Conservation (phyloP, 2,888 invertebrate genomes). For the Lomographa bimaculata region DNA sequence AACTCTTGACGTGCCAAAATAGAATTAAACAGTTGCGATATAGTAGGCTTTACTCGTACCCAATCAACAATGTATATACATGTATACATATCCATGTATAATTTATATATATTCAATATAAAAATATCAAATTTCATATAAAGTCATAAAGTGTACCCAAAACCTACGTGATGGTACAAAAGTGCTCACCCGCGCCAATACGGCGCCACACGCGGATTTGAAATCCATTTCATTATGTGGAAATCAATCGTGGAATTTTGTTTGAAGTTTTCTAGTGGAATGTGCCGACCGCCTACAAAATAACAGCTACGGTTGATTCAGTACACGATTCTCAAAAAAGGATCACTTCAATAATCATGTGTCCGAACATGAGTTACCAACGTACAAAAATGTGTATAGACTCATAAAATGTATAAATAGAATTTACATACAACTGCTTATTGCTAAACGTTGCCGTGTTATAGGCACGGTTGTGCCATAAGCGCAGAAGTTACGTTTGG, state of each 20-base stretch:
- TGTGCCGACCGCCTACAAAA: constrained; percentile 82
- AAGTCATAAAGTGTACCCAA: constrained; percentile 84
- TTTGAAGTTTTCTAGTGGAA: constrained; percentile 79
- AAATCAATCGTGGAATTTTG: constrained; percentile 80
- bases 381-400: constrained; percentile 83
- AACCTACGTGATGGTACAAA: constrained; percentile 83
- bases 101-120: constrained; percentile 84
- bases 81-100: constrained; percentile 83
- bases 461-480: constrained; percentile 44
- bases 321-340: constrained; percentile 83
- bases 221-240: constrained; percentile 76
- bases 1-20: constrained; percentile 82
- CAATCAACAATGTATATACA: constrained; percentile 84
- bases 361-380: constrained; percentile 73
- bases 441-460: constrained; percentile 75
- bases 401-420: constrained; percentile 83
- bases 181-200: constrained; percentile 74
- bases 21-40: constrained; percentile 83
- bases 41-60: constrained; percentile 80
- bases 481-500: constrained; percentile 43
- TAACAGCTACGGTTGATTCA: constrained; percentile 78
- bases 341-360: constrained; percentile 75
- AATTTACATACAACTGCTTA: constrained; percentile 81
- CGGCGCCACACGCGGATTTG: constrained; percentile 74
- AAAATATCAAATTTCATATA: constrained; percentile 84